Evolutionary conservation across 2,797 vertebrate genomes (phyloP).

Genomic region (Rhynchonycteris naso): DNA sequence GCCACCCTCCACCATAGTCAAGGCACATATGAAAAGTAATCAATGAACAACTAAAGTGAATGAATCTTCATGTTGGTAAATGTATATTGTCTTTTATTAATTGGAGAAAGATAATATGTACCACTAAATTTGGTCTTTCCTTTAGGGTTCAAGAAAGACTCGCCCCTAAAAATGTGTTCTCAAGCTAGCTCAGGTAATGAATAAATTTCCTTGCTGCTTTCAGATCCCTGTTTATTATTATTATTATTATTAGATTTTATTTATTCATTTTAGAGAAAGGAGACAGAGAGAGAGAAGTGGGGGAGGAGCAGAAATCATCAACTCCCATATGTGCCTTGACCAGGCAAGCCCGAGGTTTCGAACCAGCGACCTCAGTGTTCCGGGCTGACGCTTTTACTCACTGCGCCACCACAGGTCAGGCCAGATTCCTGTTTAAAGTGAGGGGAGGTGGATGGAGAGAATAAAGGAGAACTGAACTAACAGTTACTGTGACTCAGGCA

Average conservation of each 20-base stretch:
- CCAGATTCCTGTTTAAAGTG: not conserved
- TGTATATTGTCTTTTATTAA: not conserved
- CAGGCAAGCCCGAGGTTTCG: no score
- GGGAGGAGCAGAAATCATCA: no score
- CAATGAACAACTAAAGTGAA: no score
- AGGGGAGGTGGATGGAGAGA: not conserved
- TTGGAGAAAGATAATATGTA: slow-evolving; percentile 1
- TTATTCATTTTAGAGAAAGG: no score
- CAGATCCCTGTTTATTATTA: not conserved
- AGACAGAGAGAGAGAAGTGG: no score
- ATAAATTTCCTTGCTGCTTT: not conserved
- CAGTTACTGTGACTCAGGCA: not conserved
- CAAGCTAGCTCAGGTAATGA: not conserved
- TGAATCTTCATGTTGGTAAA: not conserved
- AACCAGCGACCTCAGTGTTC: no score
- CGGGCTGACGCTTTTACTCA: no score
- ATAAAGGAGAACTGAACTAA: not conserved
- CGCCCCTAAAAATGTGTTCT: not conserved
- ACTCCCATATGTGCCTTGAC: no score
- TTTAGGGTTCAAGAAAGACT: slow-evolving; percentile 6
- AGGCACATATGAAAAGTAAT: no score
- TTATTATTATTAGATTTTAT: no score
- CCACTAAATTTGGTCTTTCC: slow-evolving; percentile 42
- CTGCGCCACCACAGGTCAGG: no score
- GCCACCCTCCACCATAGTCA: no score